Conservation (phyloP, 1,140 invertebrate species). For the Elymnias hypermnestra region DNA sequence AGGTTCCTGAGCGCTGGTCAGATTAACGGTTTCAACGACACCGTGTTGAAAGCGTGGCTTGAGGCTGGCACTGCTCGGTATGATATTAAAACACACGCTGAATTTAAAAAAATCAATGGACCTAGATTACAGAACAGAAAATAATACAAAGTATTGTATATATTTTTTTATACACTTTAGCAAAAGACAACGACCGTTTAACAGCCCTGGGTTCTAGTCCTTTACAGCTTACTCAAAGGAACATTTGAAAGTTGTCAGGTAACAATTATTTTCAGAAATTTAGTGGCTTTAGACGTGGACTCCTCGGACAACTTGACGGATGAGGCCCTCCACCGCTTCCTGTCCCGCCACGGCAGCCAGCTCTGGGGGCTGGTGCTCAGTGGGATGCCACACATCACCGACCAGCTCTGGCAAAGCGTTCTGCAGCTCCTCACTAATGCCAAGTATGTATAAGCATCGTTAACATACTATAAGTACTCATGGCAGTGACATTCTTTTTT, state of each 20-base stretch:
- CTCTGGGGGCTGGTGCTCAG: slow-evolving; percentile 91
- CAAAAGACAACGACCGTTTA: too few relatives aligned
- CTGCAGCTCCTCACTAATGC: slow-evolving; percentile 93
- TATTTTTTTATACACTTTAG: too few relatives aligned
- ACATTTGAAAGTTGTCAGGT: too few relatives aligned
- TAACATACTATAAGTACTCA: too few relatives aligned
- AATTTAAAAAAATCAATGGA: too few relatives aligned
- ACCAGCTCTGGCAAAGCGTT: slow-evolving; percentile 96
- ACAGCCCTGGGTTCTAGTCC: too few relatives aligned
- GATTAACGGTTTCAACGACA: slow-evolving; percentile 97
- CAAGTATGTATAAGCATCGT: slow-evolving; percentile 85
- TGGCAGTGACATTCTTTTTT: too few relatives aligned
- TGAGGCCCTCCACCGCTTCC: slow-evolving; percentile 93
- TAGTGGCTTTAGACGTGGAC: slow-evolving; percentile 94
- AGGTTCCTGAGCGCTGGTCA: slow-evolving; percentile 96
- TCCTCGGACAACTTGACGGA: slow-evolving; percentile 97
- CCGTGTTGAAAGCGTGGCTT: slow-evolving; percentile 92
- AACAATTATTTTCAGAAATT: slow-evolving; percentile 77
- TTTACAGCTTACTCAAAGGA: too few relatives aligned
- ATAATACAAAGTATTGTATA: too few relatives aligned
- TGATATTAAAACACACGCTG: too few relatives aligned
- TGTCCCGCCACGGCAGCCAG: slow-evolving; percentile 92
- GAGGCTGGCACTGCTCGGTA: slow-evolving; percentile 88
- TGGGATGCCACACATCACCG: slow-evolving; percentile 98
- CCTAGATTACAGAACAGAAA: too few relatives aligned